Evolutionary conservation across 92 coral and sea anemone genomes (phyloP).

Genomic region (Montipora capitata): DNA sequence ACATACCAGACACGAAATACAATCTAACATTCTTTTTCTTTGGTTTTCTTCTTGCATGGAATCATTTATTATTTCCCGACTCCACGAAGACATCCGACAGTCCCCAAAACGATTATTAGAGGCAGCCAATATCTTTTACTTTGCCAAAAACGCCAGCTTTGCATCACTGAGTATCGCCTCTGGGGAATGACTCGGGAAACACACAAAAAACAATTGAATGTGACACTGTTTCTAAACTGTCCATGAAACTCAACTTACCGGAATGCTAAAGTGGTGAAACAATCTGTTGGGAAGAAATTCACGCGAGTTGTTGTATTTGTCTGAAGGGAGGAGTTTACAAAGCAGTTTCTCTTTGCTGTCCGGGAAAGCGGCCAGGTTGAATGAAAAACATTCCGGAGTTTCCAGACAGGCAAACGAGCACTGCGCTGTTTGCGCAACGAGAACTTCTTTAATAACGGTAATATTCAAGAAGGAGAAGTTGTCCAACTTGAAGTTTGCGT

Average conservation of each 20-base stretch:
- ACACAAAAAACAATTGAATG: too few relatives aligned
- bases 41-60: too few relatives aligned
- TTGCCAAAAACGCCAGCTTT: too few relatives aligned
- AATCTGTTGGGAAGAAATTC: neutral
- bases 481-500: neutral
- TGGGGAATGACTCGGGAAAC: too few relatives aligned
- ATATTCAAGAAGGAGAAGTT: neutral
- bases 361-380: neutral
- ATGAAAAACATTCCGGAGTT: neutral
- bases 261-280: neutral
- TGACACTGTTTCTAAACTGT: too few relatives aligned
- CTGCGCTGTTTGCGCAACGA: neutral
- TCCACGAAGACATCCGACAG: too few relatives aligned
- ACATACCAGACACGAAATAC: too few relatives aligned
- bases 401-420: neutral
- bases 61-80: too few relatives aligned
- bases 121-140: too few relatives aligned
- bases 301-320: neutral
- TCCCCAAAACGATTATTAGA: too few relatives aligned
- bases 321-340: neutral
- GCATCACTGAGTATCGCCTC: too few relatives aligned
- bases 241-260: neutral
- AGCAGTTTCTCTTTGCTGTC: neutral
- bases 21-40: too few relatives aligned
- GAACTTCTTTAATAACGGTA: neutral